Conservation (phyloP, 2,113 vertebrate species). For the Sebastes fasciatus region DNA sequence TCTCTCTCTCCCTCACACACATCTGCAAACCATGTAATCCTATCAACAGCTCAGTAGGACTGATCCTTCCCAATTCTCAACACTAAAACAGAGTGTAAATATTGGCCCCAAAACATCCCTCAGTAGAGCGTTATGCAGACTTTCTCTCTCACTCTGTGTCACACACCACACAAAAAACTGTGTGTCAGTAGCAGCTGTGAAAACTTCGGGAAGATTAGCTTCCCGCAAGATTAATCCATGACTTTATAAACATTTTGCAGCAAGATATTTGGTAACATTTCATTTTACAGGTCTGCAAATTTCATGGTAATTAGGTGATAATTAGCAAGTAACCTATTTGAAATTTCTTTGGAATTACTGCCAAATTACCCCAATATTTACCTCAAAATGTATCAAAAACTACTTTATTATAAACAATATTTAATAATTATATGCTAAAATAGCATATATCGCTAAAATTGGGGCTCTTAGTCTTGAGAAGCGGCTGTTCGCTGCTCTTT, state of each 20-base stretch:
- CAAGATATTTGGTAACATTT: background rate
- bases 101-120: conserved; percentile 51
- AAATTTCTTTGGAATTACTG: too few species aligned
- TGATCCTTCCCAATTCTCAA: conserved; percentile 61
- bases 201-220: conserved; percentile 22
- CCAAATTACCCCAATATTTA: too few species aligned
- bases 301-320: too few species aligned
- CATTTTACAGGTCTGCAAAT: too few species aligned
- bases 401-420: too few species aligned
- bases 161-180: background rate
- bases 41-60: conserved; percentile 60
- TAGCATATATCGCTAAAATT: too few species aligned
- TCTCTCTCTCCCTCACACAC: conserved; percentile 1
- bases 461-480: too few species aligned
- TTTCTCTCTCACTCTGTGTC: background rate
- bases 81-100: conserved; percentile 63
- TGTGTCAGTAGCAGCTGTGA: conserved; percentile 9
- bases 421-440: too few species aligned
- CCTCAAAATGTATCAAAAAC: too few species aligned
- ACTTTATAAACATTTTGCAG: conserved; percentile 4
- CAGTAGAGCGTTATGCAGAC: conserved; percentile 16
- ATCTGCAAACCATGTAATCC: conserved; percentile 68
- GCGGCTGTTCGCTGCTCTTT: too few species aligned
- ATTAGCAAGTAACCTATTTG: too few species aligned
- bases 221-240: conserved; percentile 4